A percentile compares a stretch with the other conserved stretches of the same genome.
phyloP scores from a whole-genome alignment of 2,113 vertebrate species.

The Phaetusa simplex region DNA sequence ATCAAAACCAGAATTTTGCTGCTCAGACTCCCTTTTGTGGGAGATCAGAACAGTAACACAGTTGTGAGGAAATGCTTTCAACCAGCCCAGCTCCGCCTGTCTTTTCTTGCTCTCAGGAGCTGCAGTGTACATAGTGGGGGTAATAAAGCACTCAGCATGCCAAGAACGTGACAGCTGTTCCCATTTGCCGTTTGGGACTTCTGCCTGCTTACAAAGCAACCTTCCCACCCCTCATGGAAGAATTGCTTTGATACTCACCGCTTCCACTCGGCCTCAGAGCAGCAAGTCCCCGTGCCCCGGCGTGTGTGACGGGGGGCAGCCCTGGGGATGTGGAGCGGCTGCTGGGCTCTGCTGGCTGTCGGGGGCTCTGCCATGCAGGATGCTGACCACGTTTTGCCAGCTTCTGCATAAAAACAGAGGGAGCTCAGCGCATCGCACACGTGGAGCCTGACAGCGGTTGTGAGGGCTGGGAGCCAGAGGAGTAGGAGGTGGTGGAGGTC shows the following conservation, averaged over 20 bases:
- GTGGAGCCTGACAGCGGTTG: fast-evolving
- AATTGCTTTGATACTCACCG: neutral
- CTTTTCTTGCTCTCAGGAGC: neutral
- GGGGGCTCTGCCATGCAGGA: neutral
- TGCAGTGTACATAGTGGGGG: fast-evolving
- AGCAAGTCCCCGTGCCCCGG: fast-evolving
- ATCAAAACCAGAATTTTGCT: neutral
- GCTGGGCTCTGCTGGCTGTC: neutral
- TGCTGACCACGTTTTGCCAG: neutral
- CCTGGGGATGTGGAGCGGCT: neutral
- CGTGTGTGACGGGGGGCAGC: fast-evolving
- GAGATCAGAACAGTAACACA: neutral
- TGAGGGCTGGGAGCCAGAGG: neutral
- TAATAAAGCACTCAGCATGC: neutral
- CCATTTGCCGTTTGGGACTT: neutral
- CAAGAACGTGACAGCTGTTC: neutral
- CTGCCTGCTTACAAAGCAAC: neutral
- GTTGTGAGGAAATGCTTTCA: neutral
- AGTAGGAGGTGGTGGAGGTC: neutral
- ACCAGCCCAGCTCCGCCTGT: neutral
- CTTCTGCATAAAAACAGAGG: neutral
- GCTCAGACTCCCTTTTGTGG: neutral
- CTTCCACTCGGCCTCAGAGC: neutral
- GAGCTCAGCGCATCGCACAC: fast-evolving
- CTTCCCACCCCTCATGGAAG: neutral